Evolutionary conservation across 2,888 invertebrate genomes (phyloP).

Genomic region (Raillietiella orientalis): DNA sequence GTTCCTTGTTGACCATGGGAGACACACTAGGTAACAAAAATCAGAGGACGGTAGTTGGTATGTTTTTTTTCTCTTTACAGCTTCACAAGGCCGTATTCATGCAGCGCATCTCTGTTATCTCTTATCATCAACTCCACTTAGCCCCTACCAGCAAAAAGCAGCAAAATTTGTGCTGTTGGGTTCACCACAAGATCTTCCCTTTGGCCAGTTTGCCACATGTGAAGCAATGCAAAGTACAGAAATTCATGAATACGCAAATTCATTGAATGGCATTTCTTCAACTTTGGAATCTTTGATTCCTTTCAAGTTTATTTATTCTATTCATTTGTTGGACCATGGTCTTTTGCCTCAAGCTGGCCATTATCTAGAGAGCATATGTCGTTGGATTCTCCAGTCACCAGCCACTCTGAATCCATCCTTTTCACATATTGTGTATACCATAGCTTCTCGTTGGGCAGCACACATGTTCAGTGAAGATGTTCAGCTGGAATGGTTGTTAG

Average conservation of each 20-base stretch:
- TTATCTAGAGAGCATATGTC: too few species aligned
- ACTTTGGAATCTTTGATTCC: too few species aligned
- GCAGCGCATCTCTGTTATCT: slow-evolving; percentile 91
- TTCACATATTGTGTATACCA: too few species aligned
- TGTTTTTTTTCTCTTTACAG: slow-evolving; percentile 12
- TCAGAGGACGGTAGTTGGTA: not conserved
- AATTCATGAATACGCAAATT: slow-evolving; percentile 86
- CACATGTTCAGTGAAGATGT: too few species aligned
- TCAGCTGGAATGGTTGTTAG: too few species aligned
- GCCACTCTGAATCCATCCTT: too few species aligned
- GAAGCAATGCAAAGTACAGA: slow-evolving; percentile 77
- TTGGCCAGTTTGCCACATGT: slow-evolving; percentile 36
- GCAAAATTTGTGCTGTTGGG: slow-evolving; percentile 48
- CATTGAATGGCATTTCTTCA: too few species aligned
- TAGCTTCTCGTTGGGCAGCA: too few species aligned
- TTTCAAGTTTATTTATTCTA: too few species aligned
- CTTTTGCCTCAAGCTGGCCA: too few species aligned
- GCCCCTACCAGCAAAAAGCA: slow-evolving; percentile 17
- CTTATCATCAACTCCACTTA: slow-evolving; percentile 35
- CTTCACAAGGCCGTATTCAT: slow-evolving; percentile 39
- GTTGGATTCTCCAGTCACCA: too few species aligned
- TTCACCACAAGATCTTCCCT: slow-evolving; percentile 26
- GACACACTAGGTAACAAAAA: slow-evolving; percentile 21
- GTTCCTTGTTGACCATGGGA: slow-evolving; percentile 30
- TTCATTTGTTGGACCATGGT: too few species aligned